Evolutionary conservation across 2,113 vertebrate genomes (phyloP).

Genomic region (Mustela nigripes): DNA sequence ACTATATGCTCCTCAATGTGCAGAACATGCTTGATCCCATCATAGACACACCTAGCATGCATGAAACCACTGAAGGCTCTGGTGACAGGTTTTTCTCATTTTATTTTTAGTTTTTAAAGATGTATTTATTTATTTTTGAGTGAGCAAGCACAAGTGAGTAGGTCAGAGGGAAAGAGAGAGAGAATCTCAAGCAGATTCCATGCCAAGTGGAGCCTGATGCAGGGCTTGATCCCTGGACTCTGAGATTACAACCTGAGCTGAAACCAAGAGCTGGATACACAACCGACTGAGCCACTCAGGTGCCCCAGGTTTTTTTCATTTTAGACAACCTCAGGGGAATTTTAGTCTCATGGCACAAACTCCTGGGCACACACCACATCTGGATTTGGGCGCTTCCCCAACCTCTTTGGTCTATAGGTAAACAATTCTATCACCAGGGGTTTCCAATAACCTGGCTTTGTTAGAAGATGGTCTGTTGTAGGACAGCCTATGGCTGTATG

Average conservation of each 20-base stretch:
- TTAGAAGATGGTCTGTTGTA: background rate
- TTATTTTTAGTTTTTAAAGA: background rate
- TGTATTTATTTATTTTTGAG: background rate
- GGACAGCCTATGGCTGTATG: background rate
- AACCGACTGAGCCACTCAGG: background rate
- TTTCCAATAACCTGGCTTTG: background rate
- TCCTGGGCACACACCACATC: background rate
- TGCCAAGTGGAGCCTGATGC: background rate
- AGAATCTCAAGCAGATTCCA: background rate
- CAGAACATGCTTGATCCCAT: background rate
- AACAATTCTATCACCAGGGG: background rate
- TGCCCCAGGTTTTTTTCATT: background rate
- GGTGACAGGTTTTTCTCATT: background rate
- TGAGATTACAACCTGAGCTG: background rate
- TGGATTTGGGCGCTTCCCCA: background rate
- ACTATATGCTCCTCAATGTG: background rate
- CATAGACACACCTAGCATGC: background rate
- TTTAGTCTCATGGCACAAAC: background rate
- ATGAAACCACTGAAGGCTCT: background rate
- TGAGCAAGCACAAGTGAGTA: background rate
- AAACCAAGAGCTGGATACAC: background rate
- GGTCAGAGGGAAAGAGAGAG: background rate
- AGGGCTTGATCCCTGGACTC: background rate
- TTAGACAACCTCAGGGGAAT: background rate
- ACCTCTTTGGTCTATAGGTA: background rate